Evolutionary conservation across 2,888 invertebrate genomes (phyloP), one percentile per base, ranked within the genome.

Genomic region (Drosophila meridiana): DNA sequence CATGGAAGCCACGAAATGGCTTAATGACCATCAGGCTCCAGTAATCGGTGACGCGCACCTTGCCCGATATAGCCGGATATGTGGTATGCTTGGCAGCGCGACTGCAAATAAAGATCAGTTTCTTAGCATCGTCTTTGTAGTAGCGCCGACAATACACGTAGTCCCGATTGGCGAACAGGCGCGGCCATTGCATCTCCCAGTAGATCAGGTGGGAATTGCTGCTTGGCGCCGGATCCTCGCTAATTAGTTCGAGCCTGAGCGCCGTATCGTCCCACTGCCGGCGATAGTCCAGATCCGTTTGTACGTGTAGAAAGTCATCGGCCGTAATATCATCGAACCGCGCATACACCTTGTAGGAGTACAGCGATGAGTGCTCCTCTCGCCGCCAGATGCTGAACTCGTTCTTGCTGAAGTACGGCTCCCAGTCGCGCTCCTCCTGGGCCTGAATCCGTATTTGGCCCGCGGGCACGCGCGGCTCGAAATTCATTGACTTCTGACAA

Each of bases 151-250:
- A 95, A 92, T 96, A 98, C 0, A 98, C 97, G 92, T 98, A 98
- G 92, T 98, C 98, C 70, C 98, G 95, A 91, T 98, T 98, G 6
- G 96, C 95, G 92, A 98, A 98, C 77, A 98, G 93, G 87, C 95
- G 95, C 78, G 98, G 98, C 97, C 97, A 98, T 66, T 96, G 93
- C 94, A 97, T 97, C 93, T 97, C 97, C 98, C 98, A 98, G 87
- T 98, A 97, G 67, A 98, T 93, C 45, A 98, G 94, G 73, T 97
- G 96, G 85, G 96, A 96, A 78, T 96, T 95, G 0, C 93, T 91
- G 1, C 94, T 88, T 0, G 94, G 94, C 59, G 92, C 88, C 0
- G 95, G 95, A 91, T 95, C 95, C 6, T 94, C 93, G 81, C 97
- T 97, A 9, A 97, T 94, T 6, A 97, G 94, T 60, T 96, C 94